A percentile compares a stretch with the other conserved stretches of the same genome.
phyloP scores from a whole-genome alignment of 2,797 vertebrate genomes.

The Sebastes elongatus region DNA sequence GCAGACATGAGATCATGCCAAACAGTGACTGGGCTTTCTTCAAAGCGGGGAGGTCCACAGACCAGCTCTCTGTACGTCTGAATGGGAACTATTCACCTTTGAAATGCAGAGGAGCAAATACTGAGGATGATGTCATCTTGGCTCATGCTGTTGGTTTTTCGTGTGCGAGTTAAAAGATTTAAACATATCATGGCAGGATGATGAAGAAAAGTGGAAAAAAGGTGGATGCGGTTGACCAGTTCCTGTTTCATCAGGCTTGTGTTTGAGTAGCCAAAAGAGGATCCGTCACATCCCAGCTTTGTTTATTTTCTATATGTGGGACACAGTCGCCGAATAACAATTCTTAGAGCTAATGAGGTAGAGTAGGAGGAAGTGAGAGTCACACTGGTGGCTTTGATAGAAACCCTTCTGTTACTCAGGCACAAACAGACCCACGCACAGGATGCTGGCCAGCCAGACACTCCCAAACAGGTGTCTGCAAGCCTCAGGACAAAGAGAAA shows the following conservation, averaged over 20 bases:
- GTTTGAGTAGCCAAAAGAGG: conserved; percentile 4
- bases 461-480: conserved; percentile 53
- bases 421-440: conserved; percentile 39
- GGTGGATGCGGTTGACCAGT: conserved; percentile 7
- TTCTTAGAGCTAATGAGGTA: conserved; percentile 4
- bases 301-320: conserved; percentile 13
- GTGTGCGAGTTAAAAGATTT: not conserved
- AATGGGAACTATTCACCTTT: conserved; percentile 61
- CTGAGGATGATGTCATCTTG: conserved; percentile 37
- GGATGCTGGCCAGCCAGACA: conserved; percentile 37
- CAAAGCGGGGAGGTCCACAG: conserved; percentile 8
- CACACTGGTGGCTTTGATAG: conserved; percentile 30
- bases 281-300: not conserved
- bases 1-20: conserved; percentile 66
- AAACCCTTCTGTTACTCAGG: conserved; percentile 20
- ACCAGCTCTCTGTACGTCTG: conserved; percentile 35
- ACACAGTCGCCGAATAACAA: not conserved
- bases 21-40: conserved; percentile 48
- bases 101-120: conserved; percentile 35
- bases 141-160: conserved; percentile 10
- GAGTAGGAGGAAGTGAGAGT: conserved; percentile 50
- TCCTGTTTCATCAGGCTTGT: conserved; percentile 24
- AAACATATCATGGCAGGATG: not conserved
- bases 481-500: conserved; percentile 3
- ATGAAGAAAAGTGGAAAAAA: not conserved